Evolutionary conservation across 2,888 invertebrate genomes (phyloP), one percentile per base, ranked within the genome.

Genomic region (Pardosa pseudoannulata): DNA sequence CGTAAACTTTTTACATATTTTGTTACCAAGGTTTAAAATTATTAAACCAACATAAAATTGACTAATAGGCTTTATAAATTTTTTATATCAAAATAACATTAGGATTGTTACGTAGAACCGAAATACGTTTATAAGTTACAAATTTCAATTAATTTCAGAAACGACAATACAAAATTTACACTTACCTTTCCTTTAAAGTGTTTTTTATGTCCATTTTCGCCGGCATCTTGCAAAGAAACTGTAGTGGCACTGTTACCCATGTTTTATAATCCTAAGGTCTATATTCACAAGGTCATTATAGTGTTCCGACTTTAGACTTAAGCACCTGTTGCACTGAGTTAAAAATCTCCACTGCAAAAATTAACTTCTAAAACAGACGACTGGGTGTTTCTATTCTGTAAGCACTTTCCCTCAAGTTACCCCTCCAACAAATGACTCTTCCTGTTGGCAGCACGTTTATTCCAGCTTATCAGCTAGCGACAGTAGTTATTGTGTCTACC

Each of bases 181-280:
- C 23, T 83, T 68, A 83, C 83, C 78, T 83, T 83, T 83, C 64
- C 65, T n/a, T 76, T 76, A 19, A 67, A 46, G 1, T 78, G 76
- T n/a, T 83, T 83, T 62, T 83, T 75, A 23, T 75, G 76, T 73
- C 83, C 83, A 83, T 83, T 83, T 78, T 83, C 83, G 23, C 72
- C 50, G 29, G 64, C 78, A 16, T 83, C 83, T 83, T 83, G 83
- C 31, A 83, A 28, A 1, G 83, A 83, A 32, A 83, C 83, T 3
- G 83, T 83, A 11, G 83, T 83, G 9, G 83, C 78, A 67, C 56
- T 78, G 29, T 83, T 83, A n/a, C 83, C 83, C 83, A 83, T 83
- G 0, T 19, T 72, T 39, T 32, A 13, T 72, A 31, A 50, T 56
- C 56, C 56, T 6, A 56, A 56, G 16, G 2, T 6, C 16, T 19